phyloP scores from a whole-genome alignment of 2,888 invertebrate genomes.

The Cerastis rubricosa region DNA sequence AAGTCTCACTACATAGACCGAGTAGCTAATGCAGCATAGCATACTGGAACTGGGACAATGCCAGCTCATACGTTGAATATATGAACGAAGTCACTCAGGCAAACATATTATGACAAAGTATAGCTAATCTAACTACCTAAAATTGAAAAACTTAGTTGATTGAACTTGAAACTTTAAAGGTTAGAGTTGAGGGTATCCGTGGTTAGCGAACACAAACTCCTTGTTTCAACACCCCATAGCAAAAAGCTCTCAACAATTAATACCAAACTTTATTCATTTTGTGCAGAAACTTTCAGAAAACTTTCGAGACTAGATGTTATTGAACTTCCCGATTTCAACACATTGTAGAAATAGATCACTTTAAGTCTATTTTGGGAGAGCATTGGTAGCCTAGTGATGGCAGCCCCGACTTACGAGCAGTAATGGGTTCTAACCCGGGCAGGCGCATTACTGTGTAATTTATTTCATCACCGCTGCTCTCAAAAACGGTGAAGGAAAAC shows the following conservation, averaged over 20 bases:
- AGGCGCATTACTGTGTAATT: no score
- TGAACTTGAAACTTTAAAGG: conserved; percentile 26
- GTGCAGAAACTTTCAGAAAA: conserved; percentile 4
- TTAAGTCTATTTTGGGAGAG: background rate
- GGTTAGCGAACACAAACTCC: background rate
- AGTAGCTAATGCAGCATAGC: conserved; percentile 23
- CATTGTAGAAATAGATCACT: background rate
- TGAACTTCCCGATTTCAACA: background rate
- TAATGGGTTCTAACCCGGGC: no score
- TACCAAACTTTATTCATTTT: conserved; percentile 37
- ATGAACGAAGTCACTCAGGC: conserved; percentile 10
- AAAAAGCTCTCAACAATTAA: background rate
- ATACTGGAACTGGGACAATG: conserved; percentile 25
- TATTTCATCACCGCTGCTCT: no score
- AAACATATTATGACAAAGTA: conserved; percentile 3
- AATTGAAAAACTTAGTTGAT: conserved; percentile 18
- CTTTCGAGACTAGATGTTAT: conserved; percentile 9
- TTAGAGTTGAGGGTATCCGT: background rate
- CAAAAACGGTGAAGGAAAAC: no score
- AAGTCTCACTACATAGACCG: background rate
- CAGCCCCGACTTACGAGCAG: no score
- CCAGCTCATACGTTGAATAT: conserved; percentile 21
- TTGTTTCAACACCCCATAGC: background rate
- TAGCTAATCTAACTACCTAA: background rate
- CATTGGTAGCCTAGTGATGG: no score